Conservation (phyloP, 2,797 vertebrate species). For the Amniataba percoides region DNA sequence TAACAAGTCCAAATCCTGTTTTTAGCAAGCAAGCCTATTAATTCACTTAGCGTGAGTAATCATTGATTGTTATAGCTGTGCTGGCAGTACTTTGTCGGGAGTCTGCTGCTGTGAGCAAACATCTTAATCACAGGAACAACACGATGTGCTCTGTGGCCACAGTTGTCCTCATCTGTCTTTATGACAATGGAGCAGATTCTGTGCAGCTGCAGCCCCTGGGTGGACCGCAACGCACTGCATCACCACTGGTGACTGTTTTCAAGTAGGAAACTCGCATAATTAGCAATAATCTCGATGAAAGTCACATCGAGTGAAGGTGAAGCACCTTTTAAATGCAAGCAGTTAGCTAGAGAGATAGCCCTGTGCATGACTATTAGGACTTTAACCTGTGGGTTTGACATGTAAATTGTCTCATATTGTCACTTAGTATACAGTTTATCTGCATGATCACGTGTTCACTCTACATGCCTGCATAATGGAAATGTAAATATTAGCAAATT, state of each 20-base stretch:
- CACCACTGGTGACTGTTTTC: conserved; percentile 16
- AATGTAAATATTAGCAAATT: background rate
- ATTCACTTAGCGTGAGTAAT: conserved; percentile 40
- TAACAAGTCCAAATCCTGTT: conserved; percentile 39
- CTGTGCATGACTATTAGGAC: conserved; percentile 3
- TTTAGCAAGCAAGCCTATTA: conserved; percentile 42
- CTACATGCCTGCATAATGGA: background rate
- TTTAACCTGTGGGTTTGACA: background rate
- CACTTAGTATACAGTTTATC: conserved; percentile 7
- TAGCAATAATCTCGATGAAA: conserved; percentile 37
- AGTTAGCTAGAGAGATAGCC: background rate
- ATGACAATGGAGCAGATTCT: conserved; percentile 40
- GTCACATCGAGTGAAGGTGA: conserved; percentile 25
- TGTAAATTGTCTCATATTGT: conserved; percentile 11
- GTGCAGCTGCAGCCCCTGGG: conserved; percentile 16
- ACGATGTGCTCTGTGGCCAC: conserved; percentile 15
- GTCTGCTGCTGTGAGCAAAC: conserved; percentile 34
- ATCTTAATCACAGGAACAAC: conserved; percentile 49
- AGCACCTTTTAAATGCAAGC: conserved; percentile 23
- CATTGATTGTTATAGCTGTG: conserved; percentile 33
- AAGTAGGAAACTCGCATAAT: conserved; percentile 51
- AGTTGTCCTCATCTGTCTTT: conserved; percentile 40
- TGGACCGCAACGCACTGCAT: conserved; percentile 7
- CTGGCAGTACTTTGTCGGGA: conserved; percentile 20
- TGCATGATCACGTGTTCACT: conserved; percentile 23